These are phyloP conservation scores for Lissocephala sabroskyi DNA, from an alignment of 2,888 invertebrate species.

Conservation along the genomic window DNA sequence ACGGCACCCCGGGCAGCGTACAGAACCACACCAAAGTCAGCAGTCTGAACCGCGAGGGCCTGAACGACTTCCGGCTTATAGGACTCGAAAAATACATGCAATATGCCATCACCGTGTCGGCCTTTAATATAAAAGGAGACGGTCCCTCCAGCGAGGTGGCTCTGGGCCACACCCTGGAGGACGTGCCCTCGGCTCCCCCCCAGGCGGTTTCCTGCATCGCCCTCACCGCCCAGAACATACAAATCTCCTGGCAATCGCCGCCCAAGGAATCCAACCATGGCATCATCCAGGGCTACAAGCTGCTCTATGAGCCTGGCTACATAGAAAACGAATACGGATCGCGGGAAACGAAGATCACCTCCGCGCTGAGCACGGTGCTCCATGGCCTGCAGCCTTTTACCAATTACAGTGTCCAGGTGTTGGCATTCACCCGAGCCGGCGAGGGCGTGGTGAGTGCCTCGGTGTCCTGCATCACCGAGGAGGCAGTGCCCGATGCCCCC, in stretches of 20 bases:
- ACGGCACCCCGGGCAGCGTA: conserved; percentile 68
- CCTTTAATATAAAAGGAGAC: conserved; percentile 86
- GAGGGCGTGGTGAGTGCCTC: conserved; percentile 76
- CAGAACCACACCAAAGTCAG: conserved; percentile 70
- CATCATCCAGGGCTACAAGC: conserved; percentile 83
- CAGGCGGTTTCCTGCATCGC: conserved; percentile 79
- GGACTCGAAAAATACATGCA: conserved; percentile 84
- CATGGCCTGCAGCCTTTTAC: conserved; percentile 77
- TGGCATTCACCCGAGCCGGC: conserved; percentile 78
- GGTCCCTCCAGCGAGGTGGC: conserved; percentile 83
- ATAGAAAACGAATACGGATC: conserved; percentile 67
- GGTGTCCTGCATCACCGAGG: conserved; percentile 76
- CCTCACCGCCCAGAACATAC: conserved; percentile 80
- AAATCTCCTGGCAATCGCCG: conserved; percentile 81
- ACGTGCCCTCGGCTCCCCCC: conserved; percentile 81
- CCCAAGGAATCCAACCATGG: conserved; percentile 79
- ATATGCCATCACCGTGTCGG: conserved; percentile 84
- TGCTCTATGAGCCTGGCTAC: conserved; percentile 77
- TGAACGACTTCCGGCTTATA: conserved; percentile 77
- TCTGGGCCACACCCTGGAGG: conserved; percentile 68
- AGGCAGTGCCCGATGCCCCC: conserved; percentile 77
- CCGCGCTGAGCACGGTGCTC: conserved; percentile 74
- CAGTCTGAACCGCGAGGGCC: conserved; percentile 73
- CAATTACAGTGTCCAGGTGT: conserved; percentile 78
- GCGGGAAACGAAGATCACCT: conserved; percentile 75